Conservation (phyloP, 2,113 vertebrate genomes). For the Cyanoramphus novaezelandiae region DNA sequence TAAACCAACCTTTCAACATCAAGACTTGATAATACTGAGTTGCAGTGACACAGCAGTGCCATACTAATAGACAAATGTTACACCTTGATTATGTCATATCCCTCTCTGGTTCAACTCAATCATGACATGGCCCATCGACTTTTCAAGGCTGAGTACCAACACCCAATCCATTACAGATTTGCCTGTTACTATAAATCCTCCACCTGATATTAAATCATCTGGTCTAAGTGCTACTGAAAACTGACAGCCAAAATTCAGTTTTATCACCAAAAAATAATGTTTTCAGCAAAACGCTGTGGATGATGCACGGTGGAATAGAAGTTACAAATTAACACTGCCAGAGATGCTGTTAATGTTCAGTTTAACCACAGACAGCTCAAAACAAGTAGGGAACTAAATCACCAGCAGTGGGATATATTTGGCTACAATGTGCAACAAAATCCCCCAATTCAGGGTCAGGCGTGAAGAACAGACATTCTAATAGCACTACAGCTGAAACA, state of each 20-base stretch:
- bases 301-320: neutral
- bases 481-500: neutral
- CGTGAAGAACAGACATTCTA: neutral
- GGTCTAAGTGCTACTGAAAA: neutral
- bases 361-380: conserved; percentile 1
- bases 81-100: neutral
- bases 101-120: neutral
- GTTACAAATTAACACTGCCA: neutral
- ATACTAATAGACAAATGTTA: neutral
- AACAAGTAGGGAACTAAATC: neutral
- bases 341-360: neutral
- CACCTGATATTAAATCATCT: neutral
- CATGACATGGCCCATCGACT: neutral
- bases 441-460: neutral
- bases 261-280: neutral
- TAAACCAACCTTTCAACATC: neutral
- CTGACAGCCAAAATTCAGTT: neutral
- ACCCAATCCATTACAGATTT: neutral
- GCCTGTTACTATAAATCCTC: neutral
- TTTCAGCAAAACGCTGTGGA: neutral
- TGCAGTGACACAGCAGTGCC: neutral
- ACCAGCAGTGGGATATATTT: neutral
- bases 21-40: neutral
- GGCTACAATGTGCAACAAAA: neutral
- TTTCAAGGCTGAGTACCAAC: neutral